These are phyloP conservation scores for Stomatorhinus ivindoensis DNA, from an alignment of 2,113 vertebrate species.

Conservation along the genomic window DNA sequence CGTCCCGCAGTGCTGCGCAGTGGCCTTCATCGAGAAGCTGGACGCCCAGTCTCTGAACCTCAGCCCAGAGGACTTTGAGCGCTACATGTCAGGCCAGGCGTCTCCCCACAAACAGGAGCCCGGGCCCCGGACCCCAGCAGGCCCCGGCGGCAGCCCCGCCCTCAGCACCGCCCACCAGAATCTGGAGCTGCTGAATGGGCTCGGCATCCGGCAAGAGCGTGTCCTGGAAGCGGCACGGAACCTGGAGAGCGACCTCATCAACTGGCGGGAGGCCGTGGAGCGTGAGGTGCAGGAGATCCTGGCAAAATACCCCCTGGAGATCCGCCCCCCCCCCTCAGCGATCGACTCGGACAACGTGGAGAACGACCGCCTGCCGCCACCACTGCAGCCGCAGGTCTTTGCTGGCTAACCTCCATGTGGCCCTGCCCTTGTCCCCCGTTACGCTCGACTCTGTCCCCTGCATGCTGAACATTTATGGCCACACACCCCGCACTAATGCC, in stretches of 20 bases:
- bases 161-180: slow-evolving; percentile 79
- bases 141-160: slow-evolving; percentile 58
- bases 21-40: slow-evolving; percentile 94
- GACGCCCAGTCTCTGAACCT: slow-evolving; percentile 91
- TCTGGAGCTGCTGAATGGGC: slow-evolving; percentile 73
- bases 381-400: slow-evolving; percentile 82
- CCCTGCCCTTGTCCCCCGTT: background rate
- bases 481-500: background rate
- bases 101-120: slow-evolving; percentile 70
- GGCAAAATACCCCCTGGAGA: slow-evolving; percentile 79
- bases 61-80: slow-evolving; percentile 87
- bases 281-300: slow-evolving; percentile 78
- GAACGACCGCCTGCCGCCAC: slow-evolving; percentile 80
- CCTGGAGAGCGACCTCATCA: slow-evolving; percentile 79
- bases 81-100: slow-evolving; percentile 86
- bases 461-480: background rate
- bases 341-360: slow-evolving; percentile 86
- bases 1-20: slow-evolving; percentile 78
- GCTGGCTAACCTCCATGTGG: slow-evolving; percentile 57
- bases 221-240: slow-evolving; percentile 72
- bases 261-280: slow-evolving; percentile 75
- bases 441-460: background rate
- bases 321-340: slow-evolving; percentile 65
- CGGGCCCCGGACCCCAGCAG: slow-evolving; percentile 53
- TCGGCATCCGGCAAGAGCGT: slow-evolving; percentile 75